phyloP scores from a whole-genome alignment of 1,140 invertebrate species.

The Cyclina sinensis region DNA sequence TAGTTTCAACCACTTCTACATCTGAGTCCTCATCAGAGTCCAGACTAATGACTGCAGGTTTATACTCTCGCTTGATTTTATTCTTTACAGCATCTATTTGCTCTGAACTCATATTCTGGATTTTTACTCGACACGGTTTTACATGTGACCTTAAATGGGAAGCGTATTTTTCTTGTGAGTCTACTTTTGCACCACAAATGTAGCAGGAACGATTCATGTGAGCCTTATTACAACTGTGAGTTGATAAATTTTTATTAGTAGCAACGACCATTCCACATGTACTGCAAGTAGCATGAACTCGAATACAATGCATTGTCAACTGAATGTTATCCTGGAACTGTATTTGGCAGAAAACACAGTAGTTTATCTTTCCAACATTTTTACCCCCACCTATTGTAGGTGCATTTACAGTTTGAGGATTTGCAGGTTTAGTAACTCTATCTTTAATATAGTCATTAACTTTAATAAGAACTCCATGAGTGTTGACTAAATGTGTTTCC shows the following conservation, averaged over 20 bases:
- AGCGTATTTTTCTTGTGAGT: constrained; percentile 79
- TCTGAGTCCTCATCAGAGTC: constrained; percentile 58
- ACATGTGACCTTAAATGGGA: constrained; percentile 80
- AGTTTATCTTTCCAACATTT: constrained; percentile 77
- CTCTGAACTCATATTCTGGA: constrained; percentile 64
- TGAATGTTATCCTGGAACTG: constrained; percentile 83
- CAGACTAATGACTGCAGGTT: constrained; percentile 52
- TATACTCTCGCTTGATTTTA: constrained; percentile 50
- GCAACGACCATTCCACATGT: constrained; percentile 84
- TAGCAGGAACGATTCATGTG: constrained; percentile 72
- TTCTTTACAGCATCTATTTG: constrained; percentile 63
- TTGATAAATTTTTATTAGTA: constrained; percentile 74
- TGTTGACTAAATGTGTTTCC: constrained; percentile 80
- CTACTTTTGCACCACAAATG: constrained; percentile 78
- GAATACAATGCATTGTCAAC: constrained; percentile 82
- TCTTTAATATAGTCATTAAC: constrained; percentile 63
- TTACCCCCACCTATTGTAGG: constrained; percentile 44
- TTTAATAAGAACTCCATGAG: constrained; percentile 82
- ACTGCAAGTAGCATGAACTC: constrained; percentile 81
- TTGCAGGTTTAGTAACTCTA: constrained; percentile 49
- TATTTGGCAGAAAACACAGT: constrained; percentile 82
- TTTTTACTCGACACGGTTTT: constrained; percentile 75
- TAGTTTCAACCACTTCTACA: constrained; percentile 57
- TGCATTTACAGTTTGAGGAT: background rate
- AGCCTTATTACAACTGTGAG: constrained; percentile 71